Evolutionary conservation across 2,797 vertebrate genomes (phyloP).

Genomic region (Pseudomugil gertrudae): DNA sequence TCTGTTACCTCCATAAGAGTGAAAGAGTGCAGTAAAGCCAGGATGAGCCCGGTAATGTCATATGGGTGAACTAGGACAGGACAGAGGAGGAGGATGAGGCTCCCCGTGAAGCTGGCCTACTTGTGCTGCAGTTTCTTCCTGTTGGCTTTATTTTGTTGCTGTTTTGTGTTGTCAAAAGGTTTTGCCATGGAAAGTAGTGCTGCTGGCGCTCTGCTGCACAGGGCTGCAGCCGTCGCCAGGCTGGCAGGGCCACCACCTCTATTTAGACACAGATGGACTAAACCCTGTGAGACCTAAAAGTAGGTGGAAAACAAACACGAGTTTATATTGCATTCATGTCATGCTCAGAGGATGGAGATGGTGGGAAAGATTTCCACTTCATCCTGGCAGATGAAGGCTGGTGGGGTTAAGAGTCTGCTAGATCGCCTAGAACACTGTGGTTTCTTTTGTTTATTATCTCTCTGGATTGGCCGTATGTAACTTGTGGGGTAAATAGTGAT

Average conservation of each 20-base stretch:
- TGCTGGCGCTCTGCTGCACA: conserved; percentile 37
- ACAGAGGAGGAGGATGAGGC: not conserved
- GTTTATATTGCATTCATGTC: conserved; percentile 5
- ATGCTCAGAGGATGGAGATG: not conserved
- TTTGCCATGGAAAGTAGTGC: conserved; percentile 23
- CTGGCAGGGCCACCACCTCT: conserved; percentile 33
- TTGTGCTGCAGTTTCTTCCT: conserved; percentile 49
- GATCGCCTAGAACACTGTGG: no score
- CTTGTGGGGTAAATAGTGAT: no score
- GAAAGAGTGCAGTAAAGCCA: conserved; percentile 24
- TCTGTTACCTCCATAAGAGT: conserved; percentile 39
- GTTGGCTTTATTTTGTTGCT: conserved; percentile 40
- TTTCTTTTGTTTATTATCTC: no score
- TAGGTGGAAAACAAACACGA: conserved; percentile 14
- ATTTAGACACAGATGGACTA: conserved; percentile 24
- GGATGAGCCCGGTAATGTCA: conserved; percentile 22
- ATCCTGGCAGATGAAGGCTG: conserved; percentile 2
- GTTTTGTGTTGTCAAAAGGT: conserved; percentile 49
- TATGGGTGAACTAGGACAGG: conserved; percentile 32
- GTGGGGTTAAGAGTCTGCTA: not conserved
- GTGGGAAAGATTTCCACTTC: not conserved
- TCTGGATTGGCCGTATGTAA: no score
- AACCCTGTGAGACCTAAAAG: conserved; percentile 7
- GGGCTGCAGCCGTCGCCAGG: conserved; percentile 21
- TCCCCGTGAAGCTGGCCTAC: conserved; percentile 55